Percentiles rank a stretch among this genome's conserved stretches.
Conservation (phyloP, 2,888 invertebrate genomes). For the Heliconius ethilla region DNA sequence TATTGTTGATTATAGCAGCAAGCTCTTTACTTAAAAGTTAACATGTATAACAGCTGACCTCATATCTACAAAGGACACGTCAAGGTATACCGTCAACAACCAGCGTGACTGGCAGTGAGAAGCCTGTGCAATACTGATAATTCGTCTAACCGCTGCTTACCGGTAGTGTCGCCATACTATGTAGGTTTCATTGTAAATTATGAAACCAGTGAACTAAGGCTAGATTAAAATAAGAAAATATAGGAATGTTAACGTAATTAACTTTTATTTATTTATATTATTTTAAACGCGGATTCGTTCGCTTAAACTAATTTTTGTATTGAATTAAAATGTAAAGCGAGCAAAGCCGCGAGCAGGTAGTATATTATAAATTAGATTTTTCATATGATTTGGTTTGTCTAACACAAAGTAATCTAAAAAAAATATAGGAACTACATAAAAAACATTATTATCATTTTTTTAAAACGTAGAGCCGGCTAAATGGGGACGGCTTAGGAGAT, state of each 20-base stretch:
- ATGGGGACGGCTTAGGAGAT: neutral
- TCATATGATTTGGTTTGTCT: too few relatives aligned
- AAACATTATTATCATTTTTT: neutral
- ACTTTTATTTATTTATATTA: too few relatives aligned
- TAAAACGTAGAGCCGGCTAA: neutral
- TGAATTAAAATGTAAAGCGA: too few relatives aligned
- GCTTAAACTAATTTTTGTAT: too few relatives aligned
- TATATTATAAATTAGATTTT: too few relatives aligned
- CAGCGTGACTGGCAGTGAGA: neutral
- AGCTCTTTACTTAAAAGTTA: neutral
- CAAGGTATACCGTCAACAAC: neutral
- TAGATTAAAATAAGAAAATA: neutral
- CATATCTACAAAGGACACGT: neutral
- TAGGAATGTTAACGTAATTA: neutral
- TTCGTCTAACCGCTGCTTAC: constrained; percentile 10
- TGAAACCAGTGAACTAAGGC: neutral
- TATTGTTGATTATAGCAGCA: neutral
- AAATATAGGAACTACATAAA: neutral
- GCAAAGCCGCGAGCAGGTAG: too few relatives aligned
- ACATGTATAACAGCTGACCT: neutral
- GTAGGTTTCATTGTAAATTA: neutral
- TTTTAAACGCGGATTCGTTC: too few relatives aligned
- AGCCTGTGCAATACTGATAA: constrained; percentile 2
- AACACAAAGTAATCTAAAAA: neutral
- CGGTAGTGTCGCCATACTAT: neutral